A percentile compares a stretch with the other conserved stretches of the same genome.
phyloP scores from a whole-genome alignment of 2,888 invertebrate species.

The Cylloceria caligata region DNA sequence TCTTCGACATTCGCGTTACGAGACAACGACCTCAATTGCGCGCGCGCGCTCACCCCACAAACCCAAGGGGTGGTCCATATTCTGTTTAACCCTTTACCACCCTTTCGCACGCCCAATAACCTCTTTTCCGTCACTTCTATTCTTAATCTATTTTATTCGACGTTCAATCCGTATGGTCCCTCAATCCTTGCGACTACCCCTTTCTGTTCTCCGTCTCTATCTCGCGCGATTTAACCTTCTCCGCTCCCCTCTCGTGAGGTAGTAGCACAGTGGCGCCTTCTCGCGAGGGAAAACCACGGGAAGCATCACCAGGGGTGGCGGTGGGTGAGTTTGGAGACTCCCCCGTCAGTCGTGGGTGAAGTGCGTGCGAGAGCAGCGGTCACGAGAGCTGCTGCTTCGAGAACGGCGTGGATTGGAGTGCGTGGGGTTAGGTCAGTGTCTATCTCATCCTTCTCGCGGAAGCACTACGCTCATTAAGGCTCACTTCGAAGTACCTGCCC shows the following conservation, averaged over 20 bases:
- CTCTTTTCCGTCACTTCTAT: slow-evolving; percentile 20
- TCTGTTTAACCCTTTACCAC: slow-evolving; percentile 49
- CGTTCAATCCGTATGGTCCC: slow-evolving; percentile 9
- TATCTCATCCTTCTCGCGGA: slow-evolving; percentile 26
- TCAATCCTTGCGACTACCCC: slow-evolving; percentile 35
- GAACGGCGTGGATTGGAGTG: slow-evolving; percentile 75
- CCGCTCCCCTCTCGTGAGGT: slow-evolving; percentile 45
- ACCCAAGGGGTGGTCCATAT: slow-evolving; percentile 55
- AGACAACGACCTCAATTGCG: slow-evolving; percentile 56
- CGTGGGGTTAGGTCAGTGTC: slow-evolving; percentile 79
- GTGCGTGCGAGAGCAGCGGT: slow-evolving; percentile 83
- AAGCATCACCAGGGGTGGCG: slow-evolving; percentile 41
- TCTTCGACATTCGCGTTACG: slow-evolving; percentile 9
- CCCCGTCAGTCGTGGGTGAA: slow-evolving; percentile 80
- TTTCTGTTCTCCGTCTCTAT: slow-evolving; percentile 3
- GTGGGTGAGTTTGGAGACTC: slow-evolving; percentile 64
- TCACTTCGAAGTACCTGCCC: slow-evolving; percentile 34
- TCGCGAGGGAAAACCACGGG: slow-evolving; percentile 69
- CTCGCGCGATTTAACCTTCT: slow-evolving; percentile 17
- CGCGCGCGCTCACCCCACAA: slow-evolving; percentile 43
- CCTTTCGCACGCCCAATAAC: slow-evolving; percentile 31
- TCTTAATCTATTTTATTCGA: slow-evolving; percentile 1
- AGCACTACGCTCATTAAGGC: slow-evolving; percentile 32
- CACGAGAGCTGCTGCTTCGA: slow-evolving; percentile 75
- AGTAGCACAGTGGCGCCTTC: slow-evolving; percentile 75